Evolutionary conservation across 2,113 vertebrate genomes (phyloP).

Genomic region (Hyperopisus bebe): DNA sequence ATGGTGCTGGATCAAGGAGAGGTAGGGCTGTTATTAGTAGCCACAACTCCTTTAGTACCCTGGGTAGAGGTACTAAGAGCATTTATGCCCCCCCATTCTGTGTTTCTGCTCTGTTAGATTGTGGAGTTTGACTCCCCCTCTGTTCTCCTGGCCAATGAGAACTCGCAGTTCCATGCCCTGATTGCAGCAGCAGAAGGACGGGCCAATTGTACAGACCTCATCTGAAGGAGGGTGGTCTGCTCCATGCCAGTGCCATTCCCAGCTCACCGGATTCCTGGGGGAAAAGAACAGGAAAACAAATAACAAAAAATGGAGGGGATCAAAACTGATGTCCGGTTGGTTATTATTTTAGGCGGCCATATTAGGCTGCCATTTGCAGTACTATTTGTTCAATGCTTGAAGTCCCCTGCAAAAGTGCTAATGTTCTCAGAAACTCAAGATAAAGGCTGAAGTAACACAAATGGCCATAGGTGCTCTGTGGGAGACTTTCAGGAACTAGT

Average conservation of each 20-base stretch:
- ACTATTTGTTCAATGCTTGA: background rate
- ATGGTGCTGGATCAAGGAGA: slow-evolving; percentile 93
- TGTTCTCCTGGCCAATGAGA: slow-evolving; percentile 82
- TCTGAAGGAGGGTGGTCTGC: background rate
- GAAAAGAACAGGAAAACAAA: background rate
- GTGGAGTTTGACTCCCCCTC: slow-evolving; percentile 89
- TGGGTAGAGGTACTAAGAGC: background rate
- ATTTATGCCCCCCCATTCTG: background rate
- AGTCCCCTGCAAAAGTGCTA: background rate
- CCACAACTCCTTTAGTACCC: background rate
- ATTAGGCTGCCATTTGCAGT: background rate
- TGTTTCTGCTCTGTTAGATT: slow-evolving; percentile 63
- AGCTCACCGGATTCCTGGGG: background rate
- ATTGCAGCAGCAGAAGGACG: slow-evolving; percentile 73
- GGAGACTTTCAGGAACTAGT: slow-evolving; percentile 31
- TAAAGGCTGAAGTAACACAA: background rate
- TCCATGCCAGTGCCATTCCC: background rate
- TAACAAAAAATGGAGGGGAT: background rate
- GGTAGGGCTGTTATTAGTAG: slow-evolving; percentile 51
- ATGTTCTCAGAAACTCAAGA: background rate
- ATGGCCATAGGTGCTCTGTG: slow-evolving; percentile 11
- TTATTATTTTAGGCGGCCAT: background rate
- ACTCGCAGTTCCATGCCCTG: slow-evolving; percentile 87
- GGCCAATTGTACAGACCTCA: slow-evolving; percentile 28
- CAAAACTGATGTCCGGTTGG: background rate